Percentiles rank a stretch among this genome's conserved stretches.
These are phyloP conservation scores for Agrilus biguttatus DNA, from an alignment of 2,888 invertebrate species.

Conservation along the genomic window DNA sequence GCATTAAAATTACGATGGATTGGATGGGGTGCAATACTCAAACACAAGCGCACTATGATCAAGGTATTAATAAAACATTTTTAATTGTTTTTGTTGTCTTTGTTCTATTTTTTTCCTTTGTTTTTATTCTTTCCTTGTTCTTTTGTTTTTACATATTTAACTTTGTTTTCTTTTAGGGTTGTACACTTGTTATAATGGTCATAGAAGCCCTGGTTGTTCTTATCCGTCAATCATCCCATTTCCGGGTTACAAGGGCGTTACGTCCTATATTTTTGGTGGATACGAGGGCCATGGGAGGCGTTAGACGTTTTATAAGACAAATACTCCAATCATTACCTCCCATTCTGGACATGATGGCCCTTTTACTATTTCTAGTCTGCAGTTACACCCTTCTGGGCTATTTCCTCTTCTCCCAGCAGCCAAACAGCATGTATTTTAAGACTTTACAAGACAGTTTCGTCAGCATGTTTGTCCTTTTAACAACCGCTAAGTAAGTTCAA, in stretches of 20 bases:
- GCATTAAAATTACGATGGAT: constrained; percentile 75
- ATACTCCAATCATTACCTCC: constrained; percentile 76
- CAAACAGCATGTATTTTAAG: constrained; percentile 60
- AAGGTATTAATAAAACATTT: constrained; percentile 44
- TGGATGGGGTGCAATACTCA: constrained; percentile 67
- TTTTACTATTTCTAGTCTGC: constrained; percentile 71
- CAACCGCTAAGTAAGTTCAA: constrained; percentile 71
- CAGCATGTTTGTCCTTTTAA: constrained; percentile 77
- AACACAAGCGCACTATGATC: constrained; percentile 71
- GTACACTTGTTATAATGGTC: constrained; percentile 66
- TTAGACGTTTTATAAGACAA: constrained; percentile 59
- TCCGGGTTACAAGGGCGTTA: constrained; percentile 72
- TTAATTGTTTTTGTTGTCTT: neutral
- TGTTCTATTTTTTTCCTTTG: neutral
- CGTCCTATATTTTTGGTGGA: constrained; percentile 82
- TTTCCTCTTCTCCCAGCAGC: constrained; percentile 63
- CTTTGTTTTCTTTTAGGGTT: constrained; percentile 36
- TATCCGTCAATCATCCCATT: constrained; percentile 68
- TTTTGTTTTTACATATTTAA: constrained; percentile 1
- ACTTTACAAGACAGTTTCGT: constrained; percentile 73
- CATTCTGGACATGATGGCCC: constrained; percentile 73
- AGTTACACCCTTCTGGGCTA: constrained; percentile 72
- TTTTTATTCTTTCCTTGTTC: neutral
- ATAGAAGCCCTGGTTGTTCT: constrained; percentile 68
- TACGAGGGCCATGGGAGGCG: constrained; percentile 70